Evolutionary conservation across 2,797 vertebrate genomes (phyloP).

Genomic region (Selene dorsalis): DNA sequence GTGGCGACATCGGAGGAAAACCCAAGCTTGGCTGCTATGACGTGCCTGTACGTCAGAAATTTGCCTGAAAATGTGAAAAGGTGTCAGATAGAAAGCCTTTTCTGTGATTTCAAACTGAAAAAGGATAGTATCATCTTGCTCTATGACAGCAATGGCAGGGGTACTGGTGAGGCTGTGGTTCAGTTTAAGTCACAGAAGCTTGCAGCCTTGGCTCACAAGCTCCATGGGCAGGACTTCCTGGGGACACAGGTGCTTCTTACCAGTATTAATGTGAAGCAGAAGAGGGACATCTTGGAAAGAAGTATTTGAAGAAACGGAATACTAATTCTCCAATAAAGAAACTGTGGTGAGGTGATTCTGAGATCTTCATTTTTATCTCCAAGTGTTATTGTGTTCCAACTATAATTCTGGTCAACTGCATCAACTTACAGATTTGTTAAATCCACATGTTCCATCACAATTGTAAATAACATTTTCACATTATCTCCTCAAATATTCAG

Average conservation of each 20-base stretch:
- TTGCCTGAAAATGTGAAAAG: conserved; percentile 88
- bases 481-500: neutral
- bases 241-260: conserved; percentile 88
- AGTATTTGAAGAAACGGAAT: conserved; percentile 10
- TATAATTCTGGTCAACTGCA: neutral
- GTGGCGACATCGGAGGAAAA: neutral
- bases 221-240: conserved; percentile 84
- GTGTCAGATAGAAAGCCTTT: conserved; percentile 86
- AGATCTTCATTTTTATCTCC: neutral
- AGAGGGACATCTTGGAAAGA: conserved; percentile 76
- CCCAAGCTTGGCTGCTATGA: neutral
- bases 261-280: conserved; percentile 86
- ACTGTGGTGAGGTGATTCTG: neutral
- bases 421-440: neutral
- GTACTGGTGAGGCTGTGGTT: conserved; percentile 90
- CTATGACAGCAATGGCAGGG: conserved; percentile 83
- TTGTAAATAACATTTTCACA: neutral
- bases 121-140: conserved; percentile 86
- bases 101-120: conserved; percentile 78
- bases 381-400: neutral
- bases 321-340: neutral
- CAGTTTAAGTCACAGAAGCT: conserved; percentile 85
- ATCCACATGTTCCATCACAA: neutral
- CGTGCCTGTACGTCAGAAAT: conserved; percentile 83
- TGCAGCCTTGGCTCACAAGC: conserved; percentile 83